Evolutionary conservation across 2,888 invertebrate species (phyloP).

Genomic region (Prosopocoilus inquinatus): DNA sequence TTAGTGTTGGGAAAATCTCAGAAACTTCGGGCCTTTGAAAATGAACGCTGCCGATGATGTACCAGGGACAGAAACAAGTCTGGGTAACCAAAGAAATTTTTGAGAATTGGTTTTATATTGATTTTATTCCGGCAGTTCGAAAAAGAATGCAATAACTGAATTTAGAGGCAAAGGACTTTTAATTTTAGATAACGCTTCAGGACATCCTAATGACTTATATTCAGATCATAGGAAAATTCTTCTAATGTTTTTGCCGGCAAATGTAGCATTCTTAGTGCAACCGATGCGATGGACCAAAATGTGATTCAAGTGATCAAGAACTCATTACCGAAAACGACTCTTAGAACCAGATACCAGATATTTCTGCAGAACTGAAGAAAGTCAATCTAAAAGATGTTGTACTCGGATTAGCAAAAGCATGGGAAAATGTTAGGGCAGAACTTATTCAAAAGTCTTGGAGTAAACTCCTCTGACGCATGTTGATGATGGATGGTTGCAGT

Average conservation of each 20-base stretch:
- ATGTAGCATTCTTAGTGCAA: conserved; percentile 16
- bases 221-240: conserved; percentile 13
- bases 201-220: conserved; percentile 13
- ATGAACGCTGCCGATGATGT: not conserved
- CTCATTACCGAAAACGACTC: not conserved
- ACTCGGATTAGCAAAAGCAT: too few species aligned
- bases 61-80: conserved; percentile 21
- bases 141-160: conserved; percentile 24
- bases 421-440: conserved; percentile 8
- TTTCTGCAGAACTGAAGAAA: conserved; percentile 20
- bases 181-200: conserved; percentile 14
- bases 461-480: conserved; percentile 12
- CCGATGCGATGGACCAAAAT: conserved; percentile 19
- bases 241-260: conserved; percentile 17
- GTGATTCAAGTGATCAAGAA: conserved; percentile 11
- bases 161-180: conserved; percentile 10
- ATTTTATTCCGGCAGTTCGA: too few species aligned
- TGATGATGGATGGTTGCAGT: too few species aligned
- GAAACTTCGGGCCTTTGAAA: too few species aligned
- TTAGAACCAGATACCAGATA: not conserved
- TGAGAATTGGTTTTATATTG: too few species aligned
- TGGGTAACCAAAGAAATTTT: conserved; percentile 32
- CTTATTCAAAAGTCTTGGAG: conserved; percentile 8
- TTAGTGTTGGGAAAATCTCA: too few species aligned
- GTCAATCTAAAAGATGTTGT: conserved; percentile 11